phyloP scores from a whole-genome alignment of 2,797 vertebrate species.

The Agapornis canus region DNA sequence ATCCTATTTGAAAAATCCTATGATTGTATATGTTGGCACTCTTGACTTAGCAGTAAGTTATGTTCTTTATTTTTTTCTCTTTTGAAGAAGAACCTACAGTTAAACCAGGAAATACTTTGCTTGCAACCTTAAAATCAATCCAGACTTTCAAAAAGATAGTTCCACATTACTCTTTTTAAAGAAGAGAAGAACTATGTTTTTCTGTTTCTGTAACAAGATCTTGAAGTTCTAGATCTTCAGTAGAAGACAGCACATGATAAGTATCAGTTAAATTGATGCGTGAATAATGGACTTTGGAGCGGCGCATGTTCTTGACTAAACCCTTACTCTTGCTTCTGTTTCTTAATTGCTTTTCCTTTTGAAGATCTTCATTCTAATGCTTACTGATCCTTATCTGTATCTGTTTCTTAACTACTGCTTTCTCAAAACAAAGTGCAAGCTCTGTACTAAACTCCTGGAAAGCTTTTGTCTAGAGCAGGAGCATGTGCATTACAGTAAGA shows the following conservation, averaged over 20 bases:
- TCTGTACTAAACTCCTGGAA: background rate
- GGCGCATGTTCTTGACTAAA: background rate
- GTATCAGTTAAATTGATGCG: background rate
- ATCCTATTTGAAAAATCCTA: slow-evolving; percentile 92
- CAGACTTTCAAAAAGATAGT: background rate
- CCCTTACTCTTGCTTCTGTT: background rate
- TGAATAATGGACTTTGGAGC: background rate
- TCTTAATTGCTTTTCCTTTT: background rate
- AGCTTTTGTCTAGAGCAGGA: background rate
- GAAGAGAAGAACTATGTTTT: background rate
- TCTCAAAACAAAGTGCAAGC: background rate
- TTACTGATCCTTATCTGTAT: background rate
- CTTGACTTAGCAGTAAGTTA: slow-evolving; percentile 92
- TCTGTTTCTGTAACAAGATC: background rate
- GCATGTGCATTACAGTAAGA: background rate
- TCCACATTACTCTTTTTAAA: background rate
- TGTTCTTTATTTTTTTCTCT: background rate
- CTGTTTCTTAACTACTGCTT: background rate
- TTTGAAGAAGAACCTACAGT: background rate
- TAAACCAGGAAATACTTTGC: background rate
- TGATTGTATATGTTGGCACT: slow-evolving; percentile 96
- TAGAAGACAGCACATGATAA: background rate
- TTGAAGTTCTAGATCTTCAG: background rate
- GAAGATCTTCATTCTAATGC: background rate
- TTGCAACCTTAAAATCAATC: background rate